Conservation (phyloP, 1,140 invertebrate species). For the Drosophila ambigua region DNA sequence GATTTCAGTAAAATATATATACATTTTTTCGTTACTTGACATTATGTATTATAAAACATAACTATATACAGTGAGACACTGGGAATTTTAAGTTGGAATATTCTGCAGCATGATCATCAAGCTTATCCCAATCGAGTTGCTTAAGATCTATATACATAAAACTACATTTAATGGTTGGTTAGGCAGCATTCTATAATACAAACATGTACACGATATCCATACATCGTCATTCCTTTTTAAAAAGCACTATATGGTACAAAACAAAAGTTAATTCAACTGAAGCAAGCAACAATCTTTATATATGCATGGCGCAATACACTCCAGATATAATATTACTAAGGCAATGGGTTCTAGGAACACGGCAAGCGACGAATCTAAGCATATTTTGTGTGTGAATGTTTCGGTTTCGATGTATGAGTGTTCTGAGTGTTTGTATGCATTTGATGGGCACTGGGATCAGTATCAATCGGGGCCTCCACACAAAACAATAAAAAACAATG, state of each 20-base stretch:
- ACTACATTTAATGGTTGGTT: constrained; percentile 52
- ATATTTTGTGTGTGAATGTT: constrained; percentile 14
- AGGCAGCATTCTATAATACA: constrained; percentile 65
- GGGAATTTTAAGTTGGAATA: no score
- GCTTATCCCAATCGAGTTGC: constrained; percentile 4
- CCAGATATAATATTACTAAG: constrained; percentile 17
- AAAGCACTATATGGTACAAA: constrained; percentile 34
- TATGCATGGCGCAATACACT: constrained; percentile 27
- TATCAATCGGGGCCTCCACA: background rate
- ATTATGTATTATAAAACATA: background rate
- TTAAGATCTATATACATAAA: background rate
- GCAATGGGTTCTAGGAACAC: constrained; percentile 45
- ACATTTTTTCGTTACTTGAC: no score
- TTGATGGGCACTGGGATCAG: background rate
- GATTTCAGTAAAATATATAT: no score
- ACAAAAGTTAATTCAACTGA: constrained; percentile 42
- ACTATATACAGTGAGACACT: background rate
- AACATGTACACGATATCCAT: constrained; percentile 38
- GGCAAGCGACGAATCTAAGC: constrained; percentile 51
- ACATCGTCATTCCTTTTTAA: constrained; percentile 41
- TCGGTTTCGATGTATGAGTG: constrained; percentile 30
- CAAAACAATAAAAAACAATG: constrained; percentile 31
- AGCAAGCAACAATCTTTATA: constrained; percentile 55
- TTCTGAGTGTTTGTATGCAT: constrained; percentile 40
- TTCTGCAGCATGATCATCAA: constrained; percentile 55